A percentile compares a stretch with the other conserved stretches of the same genome.
phyloP scores from a whole-genome alignment of 2,888 invertebrate genomes.

The Heterodera filipjevi region DNA sequence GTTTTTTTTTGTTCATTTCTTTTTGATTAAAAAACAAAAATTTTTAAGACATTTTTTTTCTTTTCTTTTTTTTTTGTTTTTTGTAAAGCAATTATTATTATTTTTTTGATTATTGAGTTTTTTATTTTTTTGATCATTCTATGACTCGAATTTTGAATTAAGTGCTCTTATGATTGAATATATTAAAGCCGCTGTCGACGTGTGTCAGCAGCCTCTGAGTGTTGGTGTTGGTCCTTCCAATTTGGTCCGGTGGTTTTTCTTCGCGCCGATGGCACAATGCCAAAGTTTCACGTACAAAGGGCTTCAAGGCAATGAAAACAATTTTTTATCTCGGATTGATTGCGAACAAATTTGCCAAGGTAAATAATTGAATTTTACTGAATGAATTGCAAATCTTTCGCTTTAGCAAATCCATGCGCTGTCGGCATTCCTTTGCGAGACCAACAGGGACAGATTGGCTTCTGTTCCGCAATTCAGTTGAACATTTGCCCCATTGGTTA shows the following conservation, averaged over 20 bases:
- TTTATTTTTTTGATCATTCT: no score
- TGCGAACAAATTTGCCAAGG: slow-evolving; percentile 51
- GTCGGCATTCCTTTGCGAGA: slow-evolving; percentile 58
- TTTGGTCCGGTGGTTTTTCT: slow-evolving; percentile 59
- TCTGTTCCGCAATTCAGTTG: slow-evolving; percentile 54
- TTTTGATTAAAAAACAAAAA: no score
- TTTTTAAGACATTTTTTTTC: no score
- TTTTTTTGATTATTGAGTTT: no score
- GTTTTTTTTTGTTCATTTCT: no score
- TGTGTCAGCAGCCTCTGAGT: slow-evolving; percentile 62
- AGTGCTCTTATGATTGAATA: not conserved
- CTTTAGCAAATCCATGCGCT: slow-evolving; percentile 62
- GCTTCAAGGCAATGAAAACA: slow-evolving; percentile 59
- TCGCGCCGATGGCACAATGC: slow-evolving; percentile 46
- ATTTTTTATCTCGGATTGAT: slow-evolving; percentile 47
- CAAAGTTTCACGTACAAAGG: slow-evolving; percentile 48
- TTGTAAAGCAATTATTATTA: no score
- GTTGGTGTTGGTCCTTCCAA: slow-evolving; percentile 61
- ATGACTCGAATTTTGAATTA: not conserved
- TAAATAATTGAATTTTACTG: slow-evolving; percentile 14
- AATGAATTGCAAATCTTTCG: not conserved
- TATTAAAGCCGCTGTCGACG: slow-evolving; percentile 53
- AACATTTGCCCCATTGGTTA: slow-evolving; percentile 47
- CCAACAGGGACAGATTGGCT: slow-evolving; percentile 47
- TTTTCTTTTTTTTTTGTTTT: no score